Base-by-base conservation (phyloP, 2,797 vertebrate genomes). In the Eulemur albifrons region DNA sequence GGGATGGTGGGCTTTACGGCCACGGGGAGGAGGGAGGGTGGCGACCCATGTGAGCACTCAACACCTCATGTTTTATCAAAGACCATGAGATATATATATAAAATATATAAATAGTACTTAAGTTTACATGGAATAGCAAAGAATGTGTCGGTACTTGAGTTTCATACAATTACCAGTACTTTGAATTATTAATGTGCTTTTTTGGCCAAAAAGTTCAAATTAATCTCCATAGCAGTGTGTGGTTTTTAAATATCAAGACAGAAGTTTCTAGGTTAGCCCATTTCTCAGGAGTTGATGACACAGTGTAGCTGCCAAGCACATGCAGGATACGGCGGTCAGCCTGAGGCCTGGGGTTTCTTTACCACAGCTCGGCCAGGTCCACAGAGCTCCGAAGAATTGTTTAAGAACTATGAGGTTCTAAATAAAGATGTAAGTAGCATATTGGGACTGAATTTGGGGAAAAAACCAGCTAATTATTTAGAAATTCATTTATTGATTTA, bases 391-490 rank as follows among this genome's bases (percentile, higher is more conserved):
- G 4, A 92, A 96, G 48, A 82, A 81, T 0, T 43, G 3, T 73
- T 77, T 82, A 10, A 82, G 69, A 93, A 81, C 43, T 50, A 87
- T 2, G 23, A 88, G 10, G 17, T 4, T 85, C 61, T 83, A 84
- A 75, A 79, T 69, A 90, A n/a, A 72, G 40, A 85, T 27, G 1
- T 27, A 73, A 79, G 54, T 27, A 43, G 2, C 45, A 87, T 48
- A 67, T 38, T n/a, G 15, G 69, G 70, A 83, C 7, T 27, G 32
- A 2, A 48, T 7, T 45, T 67, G n/a, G 38, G 50, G 45, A 88
- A 54, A 91, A 95, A 94, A 81, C 5, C 12, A 88, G 35, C 63
- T 57, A 48, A n/a, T 75, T 73, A 65, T 52, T 21, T 86, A 83
- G 40, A 80, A 90, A 65, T 77, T 8, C 32, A 86, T 61, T 88